phyloP scores from a whole-genome alignment of 2,797 vertebrate species.

The Onychomys torridus region DNA sequence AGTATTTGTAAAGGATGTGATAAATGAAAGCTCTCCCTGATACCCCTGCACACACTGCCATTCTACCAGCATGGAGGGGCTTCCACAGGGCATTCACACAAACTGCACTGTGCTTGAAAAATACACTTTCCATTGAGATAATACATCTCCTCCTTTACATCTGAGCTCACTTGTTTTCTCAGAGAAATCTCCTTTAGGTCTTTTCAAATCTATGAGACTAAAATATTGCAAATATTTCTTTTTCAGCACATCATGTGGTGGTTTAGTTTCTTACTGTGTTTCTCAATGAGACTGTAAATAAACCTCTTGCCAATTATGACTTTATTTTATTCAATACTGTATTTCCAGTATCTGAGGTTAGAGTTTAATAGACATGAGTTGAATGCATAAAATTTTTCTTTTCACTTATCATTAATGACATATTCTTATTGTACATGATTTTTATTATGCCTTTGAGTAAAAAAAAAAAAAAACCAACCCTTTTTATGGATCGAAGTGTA shows the following conservation, averaged over 20 bases:
- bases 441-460: constrained; percentile 58
- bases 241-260: neutral
- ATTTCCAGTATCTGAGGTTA: neutral
- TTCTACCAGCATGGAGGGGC: neutral
- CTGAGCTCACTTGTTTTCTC: constrained; percentile 41
- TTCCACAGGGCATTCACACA: neutral
- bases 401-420: neutral
- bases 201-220: constrained; percentile 36
- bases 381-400: constrained; percentile 11
- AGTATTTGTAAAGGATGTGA: neutral
- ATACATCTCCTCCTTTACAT: neutral
- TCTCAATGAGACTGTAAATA: neutral
- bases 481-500: constrained; percentile 35
- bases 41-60: neutral
- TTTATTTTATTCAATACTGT: constrained; percentile 32
- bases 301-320: neutral
- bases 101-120: neutral
- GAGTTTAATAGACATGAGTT: neutral
- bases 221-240: neutral
- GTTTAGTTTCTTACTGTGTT: constrained; percentile 20
- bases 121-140: constrained; percentile 3
- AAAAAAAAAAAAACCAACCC: constrained; percentile 11
- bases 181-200: constrained; percentile 41
- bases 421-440: constrained; percentile 45
- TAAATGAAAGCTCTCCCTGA: neutral